A percentile compares a stretch with the other conserved stretches of the same genome.
Evolutionary conservation across 1,140 invertebrate genomes (phyloP).

Genomic region (Littorina saxatilis): DNA sequence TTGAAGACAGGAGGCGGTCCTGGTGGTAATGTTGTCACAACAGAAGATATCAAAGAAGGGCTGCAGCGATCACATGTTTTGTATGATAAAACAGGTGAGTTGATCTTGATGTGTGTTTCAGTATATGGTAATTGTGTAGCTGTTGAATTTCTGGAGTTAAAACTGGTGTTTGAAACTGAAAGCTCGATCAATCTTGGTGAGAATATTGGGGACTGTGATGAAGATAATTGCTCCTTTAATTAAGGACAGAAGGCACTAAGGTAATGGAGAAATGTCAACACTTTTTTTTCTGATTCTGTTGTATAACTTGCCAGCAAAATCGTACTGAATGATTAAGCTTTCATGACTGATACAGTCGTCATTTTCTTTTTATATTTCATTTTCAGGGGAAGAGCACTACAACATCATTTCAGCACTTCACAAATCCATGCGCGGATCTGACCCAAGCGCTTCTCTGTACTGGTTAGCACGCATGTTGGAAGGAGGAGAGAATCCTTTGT

Average conservation of each 20-base stretch:
- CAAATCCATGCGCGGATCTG: constrained; percentile 89
- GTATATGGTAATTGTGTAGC: too few species aligned
- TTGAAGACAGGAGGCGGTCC: not conserved
- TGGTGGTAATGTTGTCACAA: constrained; percentile 50
- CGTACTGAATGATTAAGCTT: too few species aligned
- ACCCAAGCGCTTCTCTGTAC: constrained; percentile 88
- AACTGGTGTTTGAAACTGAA: too few species aligned
- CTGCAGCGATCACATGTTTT: constrained; percentile 83
- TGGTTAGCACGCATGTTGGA: constrained; percentile 89
- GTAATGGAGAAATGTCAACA: too few species aligned
- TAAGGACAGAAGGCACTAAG: too few species aligned
- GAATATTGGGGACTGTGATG: too few species aligned
- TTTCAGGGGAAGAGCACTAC: constrained; percentile 86
- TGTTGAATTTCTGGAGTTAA: too few species aligned
- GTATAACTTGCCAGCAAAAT: too few species aligned
- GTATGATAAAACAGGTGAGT: constrained; percentile 83
- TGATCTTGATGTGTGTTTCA: not conserved
- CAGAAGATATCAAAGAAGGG: constrained; percentile 69
- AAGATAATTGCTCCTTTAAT: too few species aligned
- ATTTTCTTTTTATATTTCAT: not conserved
- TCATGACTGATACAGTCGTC: not conserved
- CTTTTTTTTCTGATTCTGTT: too few species aligned
- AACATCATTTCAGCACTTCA: constrained; percentile 89
- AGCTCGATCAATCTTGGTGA: too few species aligned
- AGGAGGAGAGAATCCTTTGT: constrained; percentile 90